Base-by-base conservation (phyloP, 1,140 invertebrate species). In the Pseudomyrmex sp. region DNA sequence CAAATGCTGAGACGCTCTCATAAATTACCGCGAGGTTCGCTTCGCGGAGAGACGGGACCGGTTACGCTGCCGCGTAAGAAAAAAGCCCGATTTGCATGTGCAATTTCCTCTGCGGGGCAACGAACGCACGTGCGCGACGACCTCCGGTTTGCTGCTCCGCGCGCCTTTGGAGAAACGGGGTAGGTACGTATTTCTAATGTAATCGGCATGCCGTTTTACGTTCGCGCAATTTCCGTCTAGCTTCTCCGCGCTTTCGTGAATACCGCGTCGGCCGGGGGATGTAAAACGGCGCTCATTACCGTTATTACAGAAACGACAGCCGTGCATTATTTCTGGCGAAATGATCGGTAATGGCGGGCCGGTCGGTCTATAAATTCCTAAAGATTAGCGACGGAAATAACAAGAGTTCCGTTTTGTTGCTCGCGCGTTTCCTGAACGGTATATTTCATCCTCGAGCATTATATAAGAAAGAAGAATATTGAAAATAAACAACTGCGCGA, bases 81-180 rank as follows among this genome's bases (percentile, higher is more conserved):
- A 77, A 88, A 88, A 75, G 77, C 80, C 56, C 86, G 83, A 88
- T 88, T 88, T 88, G 84, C 87, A 88, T 83, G 83, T 83, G 83
- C 87, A 88, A 88, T 88, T 88, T 88, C 75, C 87, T 35, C 35
- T 84, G 63, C 54, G 65, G 48, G 54, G 65, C 62, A 75, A 85
- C 75, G 86, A 65, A 87, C 69, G 82, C 82, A 87, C 86, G 75
- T 84, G 54, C 76, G 58, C 70, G 46, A 54, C 70, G 46, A 63
- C 59, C 82, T 87, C 69, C 86, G 80, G 54, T 61, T 68, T 56
- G 56, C 54, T 72, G 23, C 15, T 18, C 9, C 2, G 65, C 44
- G 46, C 35, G 35, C 35, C 35, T 85, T 84, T 72, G 63, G 85
- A 85, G 72, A 88, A 66, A 74, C 5, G 35, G 35, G 5, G 2